Percentiles rank a stretch among this genome's conserved stretches.
Evolutionary conservation across 2,797 vertebrate species (phyloP).

Genomic region (Melanogrammus aeglefinus): DNA sequence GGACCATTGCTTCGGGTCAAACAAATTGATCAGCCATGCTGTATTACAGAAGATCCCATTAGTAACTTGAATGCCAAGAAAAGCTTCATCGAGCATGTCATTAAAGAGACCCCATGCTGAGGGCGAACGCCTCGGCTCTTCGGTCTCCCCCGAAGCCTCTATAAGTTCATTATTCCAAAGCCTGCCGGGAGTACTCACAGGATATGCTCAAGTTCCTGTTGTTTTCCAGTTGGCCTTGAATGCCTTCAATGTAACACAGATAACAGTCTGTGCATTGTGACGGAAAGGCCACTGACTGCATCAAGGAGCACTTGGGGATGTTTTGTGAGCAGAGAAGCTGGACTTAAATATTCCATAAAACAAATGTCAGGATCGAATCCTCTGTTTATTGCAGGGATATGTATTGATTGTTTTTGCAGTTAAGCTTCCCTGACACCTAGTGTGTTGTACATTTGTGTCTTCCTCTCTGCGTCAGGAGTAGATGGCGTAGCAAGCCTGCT

Average conservation of each 20-base stretch:
- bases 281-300: background rate
- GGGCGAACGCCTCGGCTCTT: background rate
- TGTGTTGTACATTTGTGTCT: background rate
- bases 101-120: constrained; percentile 2
- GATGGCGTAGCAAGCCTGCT: background rate
- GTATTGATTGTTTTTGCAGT: background rate
- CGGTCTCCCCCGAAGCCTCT: background rate
- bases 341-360: background rate
- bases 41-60: background rate
- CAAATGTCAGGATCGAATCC: background rate
- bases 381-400: background rate
- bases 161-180: background rate
- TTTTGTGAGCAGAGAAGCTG: background rate
- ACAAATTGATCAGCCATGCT: background rate
- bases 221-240: background rate
- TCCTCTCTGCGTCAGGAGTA: background rate
- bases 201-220: background rate
- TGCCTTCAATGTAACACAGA: background rate
- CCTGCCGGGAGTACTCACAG: background rate
- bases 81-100: background rate
- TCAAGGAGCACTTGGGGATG: background rate
- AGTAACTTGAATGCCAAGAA: background rate
- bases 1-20: background rate
- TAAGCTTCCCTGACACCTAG: background rate
- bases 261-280: background rate